Base-by-base conservation (phyloP, 2,113 vertebrate species). In the Crotophaga sulcirostris region DNA sequence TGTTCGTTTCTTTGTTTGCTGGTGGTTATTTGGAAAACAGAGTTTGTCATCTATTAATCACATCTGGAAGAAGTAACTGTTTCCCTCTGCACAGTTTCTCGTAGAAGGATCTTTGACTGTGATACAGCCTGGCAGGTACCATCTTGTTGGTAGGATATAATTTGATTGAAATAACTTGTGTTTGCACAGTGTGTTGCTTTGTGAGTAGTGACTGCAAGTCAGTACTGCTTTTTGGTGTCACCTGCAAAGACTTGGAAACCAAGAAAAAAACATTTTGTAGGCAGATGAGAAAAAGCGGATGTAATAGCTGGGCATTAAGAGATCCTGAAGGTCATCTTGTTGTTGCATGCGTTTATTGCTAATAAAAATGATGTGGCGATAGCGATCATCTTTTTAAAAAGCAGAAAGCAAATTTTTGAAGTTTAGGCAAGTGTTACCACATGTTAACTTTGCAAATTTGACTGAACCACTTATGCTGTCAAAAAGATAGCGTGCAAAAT, bases 371-470 rank as follows among this genome's bases (percentile, higher is more conserved):
- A 82, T 84, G 42, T 47, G 18, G 51, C 36, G 19, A 52, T 28
- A 42, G 33, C 20, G 9, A 36, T 83, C 23, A n/a, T 73, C 20
- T 70, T 69, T 93, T 47, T 40, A 29, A 73, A 72, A 81, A 91
- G 26, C 38, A 49, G 67, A 91, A 92, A 77, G 49, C 66, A 94
- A 66, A 3, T 72, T 90, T 83, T 86, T 80, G 34, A 94, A 89
- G 51, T 94, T 96, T 75, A 72, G 49, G 42, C 75, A 90, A 33
- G 42, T 74, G 74, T 94, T 91, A 83, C 25, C 49, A 96, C 77
- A 87, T 86, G 49, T 74, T 95, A 84, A 70, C 67, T 91, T 80
- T 58, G 28, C 62, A 78, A 91, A 84, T 96, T 96, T 93, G 63
- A 75, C 81, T 96, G 47, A 66, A 55, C 85, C 89, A 52, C 31